phyloP scores from a whole-genome alignment of 1,140 invertebrate genomes.

The Micrasema longulum region DNA sequence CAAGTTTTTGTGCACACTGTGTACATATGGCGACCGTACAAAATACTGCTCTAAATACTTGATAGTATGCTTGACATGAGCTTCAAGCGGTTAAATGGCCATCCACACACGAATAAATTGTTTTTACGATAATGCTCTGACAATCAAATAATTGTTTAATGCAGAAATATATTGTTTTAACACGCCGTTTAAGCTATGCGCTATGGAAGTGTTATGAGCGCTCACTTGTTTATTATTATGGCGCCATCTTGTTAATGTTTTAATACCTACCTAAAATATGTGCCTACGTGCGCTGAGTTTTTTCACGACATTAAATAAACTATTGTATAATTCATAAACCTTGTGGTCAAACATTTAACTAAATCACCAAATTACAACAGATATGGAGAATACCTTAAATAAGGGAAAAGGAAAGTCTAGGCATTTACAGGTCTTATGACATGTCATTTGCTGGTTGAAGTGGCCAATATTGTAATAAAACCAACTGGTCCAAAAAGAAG shows the following conservation, averaged over 20 bases:
- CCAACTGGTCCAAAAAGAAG: no score
- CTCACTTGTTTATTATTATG: not conserved
- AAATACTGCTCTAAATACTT: slow-evolving; percentile 20
- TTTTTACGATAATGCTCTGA: slow-evolving; percentile 50
- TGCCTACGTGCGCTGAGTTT: no score
- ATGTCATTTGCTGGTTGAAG: no score
- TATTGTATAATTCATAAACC: no score
- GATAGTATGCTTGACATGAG: not conserved
- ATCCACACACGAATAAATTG: slow-evolving; percentile 46
- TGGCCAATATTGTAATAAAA: no score
- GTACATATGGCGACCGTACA: not conserved
- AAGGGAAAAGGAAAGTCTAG: no score
- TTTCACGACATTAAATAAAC: no score
- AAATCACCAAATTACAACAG: no score
- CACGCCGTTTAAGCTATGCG: slow-evolving; percentile 21
- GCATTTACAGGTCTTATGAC: no score
- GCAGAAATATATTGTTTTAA: slow-evolving; percentile 50
- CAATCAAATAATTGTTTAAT: slow-evolving; percentile 49
- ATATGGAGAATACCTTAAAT: no score
- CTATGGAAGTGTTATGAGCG: slow-evolving; percentile 3
- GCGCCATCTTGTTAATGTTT: not conserved
- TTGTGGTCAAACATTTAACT: no score
- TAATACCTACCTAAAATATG: no score
- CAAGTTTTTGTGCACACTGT: slow-evolving; percentile 4
- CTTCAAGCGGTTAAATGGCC: slow-evolving; percentile 45